phyloP scores from a whole-genome alignment of 2,113 vertebrate species.

The Tachycineta bicolor region DNA sequence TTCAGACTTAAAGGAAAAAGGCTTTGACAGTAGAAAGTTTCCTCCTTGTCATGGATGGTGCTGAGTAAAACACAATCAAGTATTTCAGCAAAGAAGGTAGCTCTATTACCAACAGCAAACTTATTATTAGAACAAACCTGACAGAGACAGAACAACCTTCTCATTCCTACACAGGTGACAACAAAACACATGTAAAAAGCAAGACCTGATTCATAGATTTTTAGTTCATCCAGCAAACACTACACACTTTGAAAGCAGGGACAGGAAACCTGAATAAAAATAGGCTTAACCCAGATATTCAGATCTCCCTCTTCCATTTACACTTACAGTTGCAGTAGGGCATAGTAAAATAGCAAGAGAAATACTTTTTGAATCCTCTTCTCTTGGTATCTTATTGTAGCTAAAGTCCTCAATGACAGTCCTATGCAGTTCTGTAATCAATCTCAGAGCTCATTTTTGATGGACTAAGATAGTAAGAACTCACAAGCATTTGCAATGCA shows the following conservation, averaged over 20 bases:
- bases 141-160: neutral
- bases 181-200: neutral
- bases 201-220: constrained; percentile 2
- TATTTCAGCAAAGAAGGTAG: neutral
- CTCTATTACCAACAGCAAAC: neutral
- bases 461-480: constrained; percentile 18
- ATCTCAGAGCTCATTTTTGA: neutral
- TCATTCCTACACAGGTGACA: neutral
- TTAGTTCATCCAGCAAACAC: constrained; percentile 30
- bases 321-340: neutral
- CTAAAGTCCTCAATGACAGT: neutral
- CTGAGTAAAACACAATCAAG: neutral
- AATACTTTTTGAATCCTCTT: constrained; percentile 5
- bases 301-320: neutral
- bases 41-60: constrained; percentile 8
- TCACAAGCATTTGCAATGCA: neutral
- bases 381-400: neutral
- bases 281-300: neutral
- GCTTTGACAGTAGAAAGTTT: constrained; percentile 43
- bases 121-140: constrained; percentile 1
- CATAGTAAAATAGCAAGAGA: neutral
- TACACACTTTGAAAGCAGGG: neutral
- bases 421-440: neutral
- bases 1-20: constrained; percentile 69
- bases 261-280: neutral